Percentiles rank a stretch among this genome's conserved stretches.
phyloP scores from a whole-genome alignment of 2,797 vertebrate species.

The Xenops minutus region DNA sequence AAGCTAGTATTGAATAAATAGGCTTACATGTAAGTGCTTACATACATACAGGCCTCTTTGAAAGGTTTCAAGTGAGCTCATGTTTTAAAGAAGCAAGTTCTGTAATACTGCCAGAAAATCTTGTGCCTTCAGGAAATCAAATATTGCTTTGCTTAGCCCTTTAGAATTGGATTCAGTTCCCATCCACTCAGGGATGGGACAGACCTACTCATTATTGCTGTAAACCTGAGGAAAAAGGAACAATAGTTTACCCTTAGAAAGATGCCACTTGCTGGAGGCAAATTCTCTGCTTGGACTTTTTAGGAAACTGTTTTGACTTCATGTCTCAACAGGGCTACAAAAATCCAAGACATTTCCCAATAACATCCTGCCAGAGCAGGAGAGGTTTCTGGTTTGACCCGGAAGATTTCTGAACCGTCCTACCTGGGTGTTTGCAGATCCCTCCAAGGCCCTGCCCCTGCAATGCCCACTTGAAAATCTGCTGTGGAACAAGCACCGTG shows the following conservation, averaged over 20 bases:
- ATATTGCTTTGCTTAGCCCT: slow-evolving; percentile 75
- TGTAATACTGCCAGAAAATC: slow-evolving; percentile 17
- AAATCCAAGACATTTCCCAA: not conserved
- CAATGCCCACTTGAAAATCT: not conserved
- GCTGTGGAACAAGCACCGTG: not conserved
- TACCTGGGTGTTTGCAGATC: not conserved
- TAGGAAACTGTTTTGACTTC: not conserved
- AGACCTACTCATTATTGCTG: slow-evolving; percentile 64
- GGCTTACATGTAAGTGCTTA: not conserved
- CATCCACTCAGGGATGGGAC: not conserved
- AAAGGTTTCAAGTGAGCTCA: slow-evolving; percentile 22
- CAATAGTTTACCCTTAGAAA: not conserved
- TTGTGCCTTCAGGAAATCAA: slow-evolving; percentile 64
- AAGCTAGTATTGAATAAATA: slow-evolving; percentile 56
- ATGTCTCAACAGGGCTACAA: not conserved
- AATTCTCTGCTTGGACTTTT: not conserved
- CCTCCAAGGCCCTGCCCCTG: not conserved
- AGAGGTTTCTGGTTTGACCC: slow-evolving; percentile 4
- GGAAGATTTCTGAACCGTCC: not conserved
- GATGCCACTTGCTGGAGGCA: not conserved
- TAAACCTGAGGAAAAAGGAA: slow-evolving; percentile 62
- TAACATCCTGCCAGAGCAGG: not conserved
- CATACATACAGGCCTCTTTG: not conserved
- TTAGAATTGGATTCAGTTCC: slow-evolving; percentile 12
- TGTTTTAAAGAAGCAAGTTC: slow-evolving; percentile 4